Conservation (phyloP, 2,797 vertebrate species). For the Tarsius wallacei region DNA sequence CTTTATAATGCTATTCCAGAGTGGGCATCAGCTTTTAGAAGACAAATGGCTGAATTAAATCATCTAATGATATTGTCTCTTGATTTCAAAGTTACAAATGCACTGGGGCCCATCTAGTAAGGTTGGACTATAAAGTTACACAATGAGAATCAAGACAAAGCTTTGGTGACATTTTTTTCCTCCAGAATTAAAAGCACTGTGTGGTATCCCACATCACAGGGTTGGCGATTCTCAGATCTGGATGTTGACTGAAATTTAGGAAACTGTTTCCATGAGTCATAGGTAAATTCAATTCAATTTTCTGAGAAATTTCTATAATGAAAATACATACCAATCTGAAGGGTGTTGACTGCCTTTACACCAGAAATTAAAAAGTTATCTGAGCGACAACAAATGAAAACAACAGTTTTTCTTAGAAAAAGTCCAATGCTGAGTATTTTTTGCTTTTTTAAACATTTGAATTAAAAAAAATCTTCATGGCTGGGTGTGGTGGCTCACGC, state of each 20-base stretch:
- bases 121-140: not conserved
- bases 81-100: constrained; percentile 50
- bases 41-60: not conserved
- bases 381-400: constrained; percentile 47
- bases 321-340: constrained; percentile 12
- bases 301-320: not conserved
- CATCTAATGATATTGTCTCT: not conserved
- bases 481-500: no score
- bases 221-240: not conserved
- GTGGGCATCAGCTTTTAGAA: not conserved
- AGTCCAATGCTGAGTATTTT: not conserved
- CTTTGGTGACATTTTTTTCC: not conserved
- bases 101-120: not conserved
- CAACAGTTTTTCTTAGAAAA: not conserved
- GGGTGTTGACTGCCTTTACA: not conserved
- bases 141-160: constrained; percentile 22
- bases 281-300: not conserved
- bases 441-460: constrained; percentile 42
- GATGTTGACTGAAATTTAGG: not conserved
- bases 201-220: not conserved
- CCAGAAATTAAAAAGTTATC: constrained; percentile 45
- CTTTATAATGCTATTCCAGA: not conserved
- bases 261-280: not conserved
- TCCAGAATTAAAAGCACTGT: constrained; percentile 43
- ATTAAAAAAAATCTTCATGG: not conserved